Evolutionary conservation across 2,888 invertebrate genomes (phyloP), one percentile per base, ranked within the genome.

Genomic region (Masnerella sp.): DNA sequence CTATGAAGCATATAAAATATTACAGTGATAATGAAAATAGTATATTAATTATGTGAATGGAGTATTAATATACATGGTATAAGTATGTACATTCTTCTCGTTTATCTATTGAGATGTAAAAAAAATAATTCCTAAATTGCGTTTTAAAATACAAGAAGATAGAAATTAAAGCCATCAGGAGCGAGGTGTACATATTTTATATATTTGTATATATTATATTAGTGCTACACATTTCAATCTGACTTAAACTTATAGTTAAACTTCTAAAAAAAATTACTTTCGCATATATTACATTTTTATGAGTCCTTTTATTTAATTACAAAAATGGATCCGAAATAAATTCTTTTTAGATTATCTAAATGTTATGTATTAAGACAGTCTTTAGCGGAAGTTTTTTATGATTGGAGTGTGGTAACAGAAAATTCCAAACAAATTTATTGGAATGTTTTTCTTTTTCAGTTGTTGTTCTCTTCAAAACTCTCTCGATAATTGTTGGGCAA

Each of bases 1-100:
- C 81, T 71, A 64, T 82, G 79, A 81, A 84, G 83, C 83, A 76
- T 83, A 81, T 73, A 59, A 78, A 74, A 81, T 75, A 79, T 79
- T 54, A 78, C 79, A 78, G 71, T 71, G 49, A 61, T 76, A 75
- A 67, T 62, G 49, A 76, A 73, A 49, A 74, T 76, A 77, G 43
- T 72, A 74, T 49, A 36, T 80, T 74, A 78, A 77, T 43, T 74
- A 30, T 32, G 58, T 17, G 36, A 32, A n/a, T n/a, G n/a, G n/a
- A n/a, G n/a, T n/a, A n/a, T n/a, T 43, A 12, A 34, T 47, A 47
- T 47, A 40, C 22, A 40, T 11, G 12, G 11, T 36, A 7, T 14
- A 36, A 4, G 43, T 77, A 78, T 76, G 49, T 79, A 79, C 78
- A 78, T 28, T 7, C 43, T 40, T 42, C 68, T 34, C 7, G 14